Evolutionary conservation across 1,140 invertebrate genomes (phyloP).

Genomic region (Acromyrmex echinatior): DNA sequence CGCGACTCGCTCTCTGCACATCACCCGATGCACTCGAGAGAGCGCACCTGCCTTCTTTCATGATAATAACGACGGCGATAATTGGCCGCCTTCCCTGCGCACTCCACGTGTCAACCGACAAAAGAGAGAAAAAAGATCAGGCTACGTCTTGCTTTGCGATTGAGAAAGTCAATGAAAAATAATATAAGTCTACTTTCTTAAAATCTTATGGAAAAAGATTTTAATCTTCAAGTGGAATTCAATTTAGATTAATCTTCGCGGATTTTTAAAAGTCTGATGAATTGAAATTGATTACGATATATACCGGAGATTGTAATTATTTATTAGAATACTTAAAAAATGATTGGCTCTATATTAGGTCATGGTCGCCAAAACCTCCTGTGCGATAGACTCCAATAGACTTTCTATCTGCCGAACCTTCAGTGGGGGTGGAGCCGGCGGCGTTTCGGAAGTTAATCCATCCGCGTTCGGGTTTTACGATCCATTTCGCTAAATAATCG

Average conservation of each 20-base stretch:
- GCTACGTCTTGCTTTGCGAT: conserved; percentile 15
- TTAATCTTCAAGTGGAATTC: not conserved
- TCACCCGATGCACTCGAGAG: conserved; percentile 50
- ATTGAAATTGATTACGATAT: not conserved
- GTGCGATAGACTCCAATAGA: not conserved
- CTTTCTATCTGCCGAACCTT: not conserved
- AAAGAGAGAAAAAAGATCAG: not conserved
- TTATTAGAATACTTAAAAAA: not conserved
- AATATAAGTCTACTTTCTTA: not conserved
- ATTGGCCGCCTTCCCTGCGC: conserved; percentile 55
- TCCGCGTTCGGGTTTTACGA: conserved; percentile 46
- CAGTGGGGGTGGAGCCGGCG: conserved; percentile 14
- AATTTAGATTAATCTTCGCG: not conserved
- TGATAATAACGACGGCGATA: conserved; percentile 70
- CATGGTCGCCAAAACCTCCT: not conserved
- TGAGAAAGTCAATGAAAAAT: not conserved
- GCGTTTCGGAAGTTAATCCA: conserved; percentile 48
- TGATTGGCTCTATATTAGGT: not conserved
- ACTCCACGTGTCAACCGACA: conserved; percentile 45
- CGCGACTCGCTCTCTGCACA: conserved; percentile 51
- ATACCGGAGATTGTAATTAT: not conserved
- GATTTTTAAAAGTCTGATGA: not conserved
- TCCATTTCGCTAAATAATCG: conserved; percentile 62
- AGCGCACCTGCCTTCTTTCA: conserved; percentile 58
- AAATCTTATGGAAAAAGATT: not conserved